Evolutionary conservation across 2,888 invertebrate genomes (phyloP), one percentile per base, ranked within the genome.

Genomic region (Labia minor): DNA sequence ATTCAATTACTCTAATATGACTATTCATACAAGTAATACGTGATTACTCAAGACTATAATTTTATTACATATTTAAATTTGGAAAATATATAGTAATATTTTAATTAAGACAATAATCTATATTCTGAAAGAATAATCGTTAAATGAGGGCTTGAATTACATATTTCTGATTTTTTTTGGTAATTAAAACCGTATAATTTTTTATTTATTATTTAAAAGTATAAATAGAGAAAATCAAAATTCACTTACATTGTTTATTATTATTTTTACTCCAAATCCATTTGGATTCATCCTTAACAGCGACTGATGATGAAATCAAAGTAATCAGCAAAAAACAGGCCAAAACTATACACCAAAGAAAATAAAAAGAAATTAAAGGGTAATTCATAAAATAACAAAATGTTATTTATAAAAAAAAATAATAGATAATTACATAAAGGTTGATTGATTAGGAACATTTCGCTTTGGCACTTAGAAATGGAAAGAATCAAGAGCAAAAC

Each of bases 241-340:
- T 14, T 10, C 49, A 49, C 49, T 16, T 14, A n/a, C n/a, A 8
- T 49, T 49, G 49, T 49, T 49, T 49, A 16, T 49, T 33, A 11
- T 33, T 49, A 16, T 49, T 49, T 49, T 49, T 49, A 49, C 49
- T 49, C 49, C 49, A 49, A 49, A 49, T 16, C 49, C 49, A 49
- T 49, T 49, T 49, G 3, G 49, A 49, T 14, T 49, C 49, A 49
- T 49, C 49, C 16, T 49, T 49, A 49, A 49, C 49, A n/a, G 49
- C 49, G 14, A 16, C 3, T n/a, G 49, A 8, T 49, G 49, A 8
- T 49, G 49, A 11, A n/a, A 49, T 49, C 49, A 4, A 49, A 6
- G 26, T 26, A 26, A 49, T 8, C 49, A 16, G 49, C 49, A 16
- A 49, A 16, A 3, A 26, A n/a, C n/a, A n/a, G 33, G 33, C 11